Evolutionary conservation across 2,797 vertebrate species (phyloP).

Genomic region (Amblyraja radiata): DNA sequence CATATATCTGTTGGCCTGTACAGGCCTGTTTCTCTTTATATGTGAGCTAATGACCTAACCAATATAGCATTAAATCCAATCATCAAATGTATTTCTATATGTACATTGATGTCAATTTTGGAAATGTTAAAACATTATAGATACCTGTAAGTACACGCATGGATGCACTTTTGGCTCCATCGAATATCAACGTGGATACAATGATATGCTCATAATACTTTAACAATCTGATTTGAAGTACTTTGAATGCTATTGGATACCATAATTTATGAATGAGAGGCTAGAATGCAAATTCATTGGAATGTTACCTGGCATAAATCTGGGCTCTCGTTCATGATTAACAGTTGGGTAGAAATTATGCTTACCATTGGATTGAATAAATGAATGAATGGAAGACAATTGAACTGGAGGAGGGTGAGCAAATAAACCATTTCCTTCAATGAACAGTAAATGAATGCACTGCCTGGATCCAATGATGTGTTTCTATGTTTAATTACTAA

Average conservation of each 20-base stretch:
- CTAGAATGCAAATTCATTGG: neutral
- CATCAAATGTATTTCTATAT: too few species aligned
- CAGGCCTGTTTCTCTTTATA: too few species aligned
- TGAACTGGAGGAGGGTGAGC: neutral
- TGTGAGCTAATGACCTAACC: too few species aligned
- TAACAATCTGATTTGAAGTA: neutral
- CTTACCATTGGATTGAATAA: neutral
- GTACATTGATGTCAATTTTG: too few species aligned
- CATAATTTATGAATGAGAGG: neutral
- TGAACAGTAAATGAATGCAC: too few species aligned
- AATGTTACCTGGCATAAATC: neutral
- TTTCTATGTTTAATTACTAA: slow-evolving; percentile 6
- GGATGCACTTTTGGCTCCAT: too few species aligned
- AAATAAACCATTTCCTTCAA: neutral
- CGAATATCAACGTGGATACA: too few species aligned
- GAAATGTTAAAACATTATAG: too few species aligned
- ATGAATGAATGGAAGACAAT: neutral
- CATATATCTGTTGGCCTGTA: too few species aligned
- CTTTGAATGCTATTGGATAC: neutral
- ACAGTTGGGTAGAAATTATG: neutral
- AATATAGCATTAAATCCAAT: too few species aligned
- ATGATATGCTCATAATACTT: neutral
- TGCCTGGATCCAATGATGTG: neutral
- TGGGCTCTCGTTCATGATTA: too few species aligned
- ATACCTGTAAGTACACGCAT: too few species aligned